Percentiles rank a stretch among this genome's conserved stretches.
Conservation (phyloP, 2,888 invertebrate species). For the Vanessa cardui region DNA sequence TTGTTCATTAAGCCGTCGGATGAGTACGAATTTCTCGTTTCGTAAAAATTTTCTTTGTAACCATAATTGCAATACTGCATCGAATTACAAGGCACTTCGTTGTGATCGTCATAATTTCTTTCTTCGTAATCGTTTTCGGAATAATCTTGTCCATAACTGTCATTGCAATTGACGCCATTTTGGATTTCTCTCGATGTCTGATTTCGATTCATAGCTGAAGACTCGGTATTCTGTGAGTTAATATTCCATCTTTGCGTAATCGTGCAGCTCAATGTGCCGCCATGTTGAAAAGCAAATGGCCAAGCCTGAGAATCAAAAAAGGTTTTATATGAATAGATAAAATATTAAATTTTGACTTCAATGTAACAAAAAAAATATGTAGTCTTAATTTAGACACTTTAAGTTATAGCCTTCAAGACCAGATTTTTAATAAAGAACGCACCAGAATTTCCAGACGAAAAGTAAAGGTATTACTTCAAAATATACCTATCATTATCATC, state of each 20-base stretch:
- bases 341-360: too few species aligned
- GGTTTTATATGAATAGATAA: background rate
- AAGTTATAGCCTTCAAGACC: too few species aligned
- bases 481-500: too few species aligned
- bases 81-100: constrained; percentile 51
- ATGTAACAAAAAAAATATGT: too few species aligned
- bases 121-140: constrained; percentile 73
- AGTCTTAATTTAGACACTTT: too few species aligned
- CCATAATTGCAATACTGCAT: constrained; percentile 71
- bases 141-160: constrained; percentile 59
- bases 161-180: constrained; percentile 37
- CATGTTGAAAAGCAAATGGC: constrained; percentile 90
- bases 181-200: constrained; percentile 44
- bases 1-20: constrained; percentile 67
- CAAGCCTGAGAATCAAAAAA: constrained; percentile 85
- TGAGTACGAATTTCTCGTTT: constrained; percentile 62
- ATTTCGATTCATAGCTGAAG: constrained; percentile 38
- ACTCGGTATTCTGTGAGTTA: constrained; percentile 53
- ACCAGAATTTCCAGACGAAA: too few species aligned
- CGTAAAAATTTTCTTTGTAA: constrained; percentile 72
- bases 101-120: constrained; percentile 63
- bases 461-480: too few species aligned
- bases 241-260: constrained; percentile 74
- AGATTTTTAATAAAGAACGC: too few species aligned
- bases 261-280: constrained; percentile 74